Conservation (phyloP, 2,797 vertebrate species). For the Leptodactylus fallax region DNA sequence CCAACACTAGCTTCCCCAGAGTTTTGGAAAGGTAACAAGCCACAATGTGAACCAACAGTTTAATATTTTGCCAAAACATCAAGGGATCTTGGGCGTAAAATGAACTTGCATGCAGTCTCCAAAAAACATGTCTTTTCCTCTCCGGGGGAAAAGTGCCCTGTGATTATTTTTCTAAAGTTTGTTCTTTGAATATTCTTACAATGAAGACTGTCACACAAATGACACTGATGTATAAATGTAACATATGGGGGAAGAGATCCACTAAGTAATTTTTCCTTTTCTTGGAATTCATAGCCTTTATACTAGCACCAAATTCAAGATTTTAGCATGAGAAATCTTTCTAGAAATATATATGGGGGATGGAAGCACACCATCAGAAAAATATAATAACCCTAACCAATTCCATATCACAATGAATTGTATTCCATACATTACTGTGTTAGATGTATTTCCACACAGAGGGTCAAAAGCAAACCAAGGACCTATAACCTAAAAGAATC, state of each 20-base stretch:
- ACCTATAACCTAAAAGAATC: background rate
- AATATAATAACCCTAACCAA: background rate
- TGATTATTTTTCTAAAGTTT: constrained; percentile 15
- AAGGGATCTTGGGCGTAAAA: constrained; percentile 28
- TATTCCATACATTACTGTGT: background rate
- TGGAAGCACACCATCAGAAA: background rate
- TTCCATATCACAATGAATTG: background rate
- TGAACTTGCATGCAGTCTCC: background rate
- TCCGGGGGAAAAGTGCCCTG: background rate
- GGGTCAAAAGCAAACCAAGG: background rate
- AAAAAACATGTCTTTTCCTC: background rate
- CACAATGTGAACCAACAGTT: constrained; percentile 5
- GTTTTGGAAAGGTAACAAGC: constrained; percentile 32
- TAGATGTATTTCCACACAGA: background rate
- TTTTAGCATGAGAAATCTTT: background rate
- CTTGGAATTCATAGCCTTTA: background rate
- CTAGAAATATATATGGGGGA: background rate
- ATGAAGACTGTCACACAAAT: too few species aligned
- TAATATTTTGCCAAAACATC: constrained; percentile 43
- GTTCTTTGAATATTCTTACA: background rate
- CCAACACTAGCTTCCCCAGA: background rate
- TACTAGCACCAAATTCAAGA: background rate
- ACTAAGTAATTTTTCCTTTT: background rate
- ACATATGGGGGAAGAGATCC: background rate
- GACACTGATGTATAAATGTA: background rate